A percentile compares a stretch with the other conserved stretches of the same genome.
phyloP scores from a whole-genome alignment of 2,797 vertebrate genomes.

The Holocentrus rufus region DNA sequence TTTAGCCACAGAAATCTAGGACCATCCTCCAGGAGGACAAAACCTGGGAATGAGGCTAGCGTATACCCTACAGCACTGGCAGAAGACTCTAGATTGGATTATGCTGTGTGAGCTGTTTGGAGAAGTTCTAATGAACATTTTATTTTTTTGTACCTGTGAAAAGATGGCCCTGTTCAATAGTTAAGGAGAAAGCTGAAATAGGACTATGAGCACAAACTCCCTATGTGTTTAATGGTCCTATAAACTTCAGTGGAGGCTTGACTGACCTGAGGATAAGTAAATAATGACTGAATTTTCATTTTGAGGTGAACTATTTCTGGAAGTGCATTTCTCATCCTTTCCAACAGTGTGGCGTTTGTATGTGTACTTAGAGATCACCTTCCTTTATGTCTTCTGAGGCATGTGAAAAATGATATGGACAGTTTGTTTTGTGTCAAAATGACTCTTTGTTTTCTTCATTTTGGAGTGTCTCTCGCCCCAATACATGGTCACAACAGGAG shows the following conservation, averaged over 20 bases:
- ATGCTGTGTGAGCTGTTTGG: too few relatives aligned
- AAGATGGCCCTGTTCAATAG: too few relatives aligned
- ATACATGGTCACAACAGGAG: constrained; percentile 24
- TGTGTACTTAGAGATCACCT: constrained; percentile 33
- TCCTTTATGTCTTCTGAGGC: constrained; percentile 47
- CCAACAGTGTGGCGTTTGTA: constrained; percentile 51
- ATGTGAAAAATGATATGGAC: constrained; percentile 51
- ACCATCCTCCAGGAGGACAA: too few relatives aligned
- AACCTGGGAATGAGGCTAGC: too few relatives aligned
- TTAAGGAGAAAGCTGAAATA: too few relatives aligned
- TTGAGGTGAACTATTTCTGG: constrained; percentile 42
- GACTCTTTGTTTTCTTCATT: constrained; percentile 24
- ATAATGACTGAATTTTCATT: constrained; percentile 23
- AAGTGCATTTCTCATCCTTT: constrained; percentile 39
- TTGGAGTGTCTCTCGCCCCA: constrained; percentile 22
- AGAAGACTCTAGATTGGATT: too few relatives aligned
- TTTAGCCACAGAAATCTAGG: too few relatives aligned
- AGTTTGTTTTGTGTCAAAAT: constrained; percentile 55
- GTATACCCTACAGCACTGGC: too few relatives aligned
- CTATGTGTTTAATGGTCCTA: too few relatives aligned
- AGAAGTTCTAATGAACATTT: too few relatives aligned
- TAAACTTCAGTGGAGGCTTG: neutral
- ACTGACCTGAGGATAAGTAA: constrained; percentile 1
- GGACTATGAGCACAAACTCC: too few relatives aligned
- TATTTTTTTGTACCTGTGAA: too few relatives aligned